Evolutionary conservation across 2,113 vertebrate genomes (phyloP), one percentile per base, ranked within the genome.

Genomic region (Chascanopsetta lugubris): DNA sequence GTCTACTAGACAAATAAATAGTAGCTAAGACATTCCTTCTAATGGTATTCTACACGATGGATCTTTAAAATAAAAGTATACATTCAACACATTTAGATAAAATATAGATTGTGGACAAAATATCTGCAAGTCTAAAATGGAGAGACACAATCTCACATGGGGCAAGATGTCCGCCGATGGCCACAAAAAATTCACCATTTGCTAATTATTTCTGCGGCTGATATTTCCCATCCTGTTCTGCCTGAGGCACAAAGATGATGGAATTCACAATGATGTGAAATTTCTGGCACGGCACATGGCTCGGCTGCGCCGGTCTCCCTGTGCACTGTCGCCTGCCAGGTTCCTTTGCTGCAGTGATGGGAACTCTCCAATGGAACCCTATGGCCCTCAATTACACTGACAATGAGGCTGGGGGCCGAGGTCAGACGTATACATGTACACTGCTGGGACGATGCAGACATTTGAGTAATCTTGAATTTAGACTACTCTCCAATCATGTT

Each of bases 181-280:
- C 68, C 10, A 67, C 45, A 61, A 61, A 51, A 66, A 57, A 61
- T 59, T 69, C 43, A 62, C 17, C 38, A 54, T 56, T 46, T 54
- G 55, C 62, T 83, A 81, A 86, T 80, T 80, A 85, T 81, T 79
- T 69, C 69, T 56, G 69, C 70, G 73, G 59, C 53, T 64, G 74
- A 72, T 79, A 40, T 61, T 86, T 73, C 57, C 58, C 11, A 56
- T 65, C 57, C 56, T 13, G 40, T 45, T 57, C 72, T 6, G 70
- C 80, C 65, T 48, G 68, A 49, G 55, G 76, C 75, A 38, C 38
- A 56, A 40, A 50, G n/a, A 78, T 83, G 69, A 84, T 77, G 66
- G 78, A 79, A 79, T 81, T 85, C 59, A 74, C 78, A 74, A 71
- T 72, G 79, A 88, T 79, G 74, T 75, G 69, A 85, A 80, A 75